Evolutionary conservation across 2,797 vertebrate species (phyloP).

Genomic region (Tiaroga cobitis): DNA sequence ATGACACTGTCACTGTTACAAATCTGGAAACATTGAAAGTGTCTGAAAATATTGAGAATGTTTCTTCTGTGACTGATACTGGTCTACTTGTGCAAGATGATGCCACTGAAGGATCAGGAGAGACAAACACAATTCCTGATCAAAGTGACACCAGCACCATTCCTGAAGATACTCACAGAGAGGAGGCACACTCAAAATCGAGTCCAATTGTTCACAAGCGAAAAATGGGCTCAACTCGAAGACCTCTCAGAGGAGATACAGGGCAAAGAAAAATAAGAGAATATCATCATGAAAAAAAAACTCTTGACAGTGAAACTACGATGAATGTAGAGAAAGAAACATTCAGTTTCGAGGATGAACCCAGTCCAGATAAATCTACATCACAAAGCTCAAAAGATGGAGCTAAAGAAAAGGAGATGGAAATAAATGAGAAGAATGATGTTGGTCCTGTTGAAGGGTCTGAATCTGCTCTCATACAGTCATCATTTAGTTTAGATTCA

Average conservation of each 20-base stretch:
- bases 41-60: not conserved
- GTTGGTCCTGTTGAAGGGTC: not conserved
- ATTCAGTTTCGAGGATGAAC: not conserved
- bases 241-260: not conserved
- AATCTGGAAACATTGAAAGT: not conserved
- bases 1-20: not conserved
- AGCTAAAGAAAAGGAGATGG: too few relatives aligned
- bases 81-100: too few relatives aligned
- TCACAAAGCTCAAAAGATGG: not conserved
- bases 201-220: not conserved
- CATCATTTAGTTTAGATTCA: not conserved
- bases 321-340: not conserved
- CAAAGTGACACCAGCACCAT: not conserved
- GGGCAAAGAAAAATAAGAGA: not conserved
- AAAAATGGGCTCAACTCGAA: slow-evolving; percentile 20
- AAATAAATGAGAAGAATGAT: not conserved
- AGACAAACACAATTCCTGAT: not conserved
- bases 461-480: not conserved
- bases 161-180: not conserved
- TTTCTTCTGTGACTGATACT: too few relatives aligned
- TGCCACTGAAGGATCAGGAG: not conserved
- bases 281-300: not conserved
- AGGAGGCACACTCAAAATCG: too few relatives aligned
- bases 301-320: accelerated
- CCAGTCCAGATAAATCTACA: too few relatives aligned